phyloP scores from a whole-genome alignment of 2,888 invertebrate genomes.

The Mystacides longicornis region DNA sequence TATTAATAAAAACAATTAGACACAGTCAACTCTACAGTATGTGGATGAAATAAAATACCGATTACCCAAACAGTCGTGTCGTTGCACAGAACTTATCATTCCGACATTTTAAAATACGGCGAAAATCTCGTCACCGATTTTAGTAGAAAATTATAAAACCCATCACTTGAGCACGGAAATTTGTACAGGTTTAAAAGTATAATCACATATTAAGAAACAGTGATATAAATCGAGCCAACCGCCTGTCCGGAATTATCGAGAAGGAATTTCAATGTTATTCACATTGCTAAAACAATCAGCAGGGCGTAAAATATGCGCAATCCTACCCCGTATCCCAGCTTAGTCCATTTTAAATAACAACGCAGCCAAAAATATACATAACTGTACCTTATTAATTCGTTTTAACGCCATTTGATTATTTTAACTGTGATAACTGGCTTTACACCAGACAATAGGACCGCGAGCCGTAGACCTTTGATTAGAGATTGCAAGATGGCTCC shows the following conservation, averaged over 20 bases:
- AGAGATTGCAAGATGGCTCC: slow-evolving; percentile 39
- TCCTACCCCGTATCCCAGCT: background rate
- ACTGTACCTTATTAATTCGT: slow-evolving; percentile 90
- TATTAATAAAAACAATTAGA: background rate
- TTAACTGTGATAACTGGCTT: slow-evolving; percentile 66
- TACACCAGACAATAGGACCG: slow-evolving; percentile 76
- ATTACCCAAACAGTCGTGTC: slow-evolving; percentile 18
- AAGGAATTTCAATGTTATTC: slow-evolving; percentile 56
- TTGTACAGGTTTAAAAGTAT: background rate
- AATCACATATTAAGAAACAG: slow-evolving; percentile 17
- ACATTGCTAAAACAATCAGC: slow-evolving; percentile 59
- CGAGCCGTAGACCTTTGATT: slow-evolving; percentile 80
- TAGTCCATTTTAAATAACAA: background rate
- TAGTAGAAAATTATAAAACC: slow-evolving; percentile 27
- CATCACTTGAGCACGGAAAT: background rate
- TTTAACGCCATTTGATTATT: slow-evolving; percentile 87
- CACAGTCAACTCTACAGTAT: slow-evolving; percentile 12
- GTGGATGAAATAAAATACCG: slow-evolving; percentile 11
- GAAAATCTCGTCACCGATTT: slow-evolving; percentile 42
- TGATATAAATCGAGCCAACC: slow-evolving; percentile 16
- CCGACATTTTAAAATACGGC: slow-evolving; percentile 53
- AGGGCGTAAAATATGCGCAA: slow-evolving; percentile 37
- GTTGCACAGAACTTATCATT: slow-evolving; percentile 33
- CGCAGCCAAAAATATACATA: slow-evolving; percentile 2
- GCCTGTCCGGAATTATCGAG: slow-evolving; percentile 41